Conservation (phyloP, 2,888 invertebrate genomes). For the Mesorhabditis spiculigera region DNA sequence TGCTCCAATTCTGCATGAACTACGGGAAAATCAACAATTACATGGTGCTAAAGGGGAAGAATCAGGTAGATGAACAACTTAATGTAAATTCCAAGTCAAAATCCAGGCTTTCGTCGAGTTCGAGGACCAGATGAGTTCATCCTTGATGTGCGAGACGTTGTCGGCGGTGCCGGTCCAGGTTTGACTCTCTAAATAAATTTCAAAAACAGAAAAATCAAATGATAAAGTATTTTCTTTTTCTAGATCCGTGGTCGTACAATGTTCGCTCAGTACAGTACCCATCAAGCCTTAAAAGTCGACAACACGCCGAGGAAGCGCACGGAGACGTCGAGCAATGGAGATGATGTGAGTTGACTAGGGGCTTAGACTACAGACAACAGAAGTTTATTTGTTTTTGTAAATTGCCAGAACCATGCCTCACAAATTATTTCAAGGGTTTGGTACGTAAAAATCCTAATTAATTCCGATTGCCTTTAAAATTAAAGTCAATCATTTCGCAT, state of each 20-base stretch:
- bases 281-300: conserved; percentile 93
- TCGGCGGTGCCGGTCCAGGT: conserved; percentile 40
- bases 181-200: no score
- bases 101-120: conserved; percentile 92
- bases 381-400: no score
- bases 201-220: no score
- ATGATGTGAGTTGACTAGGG: conserved; percentile 11
- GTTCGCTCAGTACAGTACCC: conserved; percentile 95
- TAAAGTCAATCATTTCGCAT: no score
- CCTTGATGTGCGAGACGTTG: conserved; percentile 31
- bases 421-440: no score
- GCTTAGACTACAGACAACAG: no score
- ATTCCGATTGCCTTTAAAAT: no score
- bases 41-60: conserved; percentile 82
- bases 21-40: conserved; percentile 97
- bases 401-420: no score
- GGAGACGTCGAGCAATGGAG: conserved; percentile 22
- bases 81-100: conserved; percentile 14
- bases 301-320: conserved; percentile 63
- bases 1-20: conserved; percentile 91
- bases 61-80: conserved; percentile 59
- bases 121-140: conserved; percentile 86
- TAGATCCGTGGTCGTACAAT: conserved; percentile 84
- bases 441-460: no score
- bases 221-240: no score